Evolutionary conservation across 2,888 invertebrate genomes (phyloP).

Genomic region (Pollenia angustigena): DNA sequence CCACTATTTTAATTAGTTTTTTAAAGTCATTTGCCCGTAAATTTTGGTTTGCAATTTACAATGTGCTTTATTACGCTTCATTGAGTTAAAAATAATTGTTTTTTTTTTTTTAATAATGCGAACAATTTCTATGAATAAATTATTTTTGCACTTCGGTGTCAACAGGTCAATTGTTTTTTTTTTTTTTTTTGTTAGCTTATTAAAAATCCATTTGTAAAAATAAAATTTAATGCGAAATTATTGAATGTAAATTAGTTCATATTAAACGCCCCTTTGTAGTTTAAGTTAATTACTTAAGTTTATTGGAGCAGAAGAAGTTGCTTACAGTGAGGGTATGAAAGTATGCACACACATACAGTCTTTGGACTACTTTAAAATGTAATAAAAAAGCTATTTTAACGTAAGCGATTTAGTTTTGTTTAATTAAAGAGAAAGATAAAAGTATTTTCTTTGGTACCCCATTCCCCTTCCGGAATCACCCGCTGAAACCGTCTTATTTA

Average conservation of each 20-base stretch:
- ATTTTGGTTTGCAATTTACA: neutral
- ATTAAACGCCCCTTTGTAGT: constrained; percentile 1
- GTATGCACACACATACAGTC: neutral
- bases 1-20: too few species aligned
- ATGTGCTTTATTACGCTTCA: too few species aligned
- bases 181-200: neutral
- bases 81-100: neutral
- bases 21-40: neutral
- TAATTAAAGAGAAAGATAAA: too few species aligned
- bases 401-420: too few species aligned
- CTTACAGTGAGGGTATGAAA: neutral
- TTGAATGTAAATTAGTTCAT: constrained; percentile 14
- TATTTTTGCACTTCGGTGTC: constrained; percentile 14
- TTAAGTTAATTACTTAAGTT: constrained; percentile 17
- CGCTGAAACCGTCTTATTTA: too few species aligned
- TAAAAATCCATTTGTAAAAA: neutral
- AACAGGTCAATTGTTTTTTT: neutral
- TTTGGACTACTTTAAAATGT: neutral
- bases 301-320: neutral
- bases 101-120: neutral
- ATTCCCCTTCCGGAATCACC: too few species aligned
- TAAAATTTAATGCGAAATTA: constrained; percentile 23
- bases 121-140: neutral
- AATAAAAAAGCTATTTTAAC: too few species aligned
- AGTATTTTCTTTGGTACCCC: too few species aligned